phyloP scores from a whole-genome alignment of 2,888 invertebrate species.

The Monoplex corrugatus region DNA sequence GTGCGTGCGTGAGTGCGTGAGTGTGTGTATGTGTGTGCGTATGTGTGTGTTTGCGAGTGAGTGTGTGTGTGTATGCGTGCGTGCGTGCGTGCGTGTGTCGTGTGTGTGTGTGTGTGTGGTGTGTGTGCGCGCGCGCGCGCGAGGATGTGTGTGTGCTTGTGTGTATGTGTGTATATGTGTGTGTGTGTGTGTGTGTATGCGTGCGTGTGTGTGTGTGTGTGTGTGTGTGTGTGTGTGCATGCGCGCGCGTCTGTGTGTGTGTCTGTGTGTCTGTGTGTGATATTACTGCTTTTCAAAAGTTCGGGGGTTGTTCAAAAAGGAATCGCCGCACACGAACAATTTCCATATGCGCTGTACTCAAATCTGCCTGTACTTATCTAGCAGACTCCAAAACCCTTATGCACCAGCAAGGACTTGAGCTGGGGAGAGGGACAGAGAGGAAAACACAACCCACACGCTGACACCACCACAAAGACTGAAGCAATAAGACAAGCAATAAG shows the following conservation, averaged over 20 bases:
- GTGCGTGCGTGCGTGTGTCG: not conserved
- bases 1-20: slow-evolving; percentile 11
- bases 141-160: slow-evolving; percentile 10
- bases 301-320: no score
- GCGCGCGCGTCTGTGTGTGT: not conserved
- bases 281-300: no score
- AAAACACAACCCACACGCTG: no score
- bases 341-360: no score
- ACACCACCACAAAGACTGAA: no score
- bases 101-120: no score
- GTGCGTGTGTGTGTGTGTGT: not conserved
- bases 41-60: not conserved
- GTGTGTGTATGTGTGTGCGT: slow-evolving; percentile 22
- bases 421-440: no score
- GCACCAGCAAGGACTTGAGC: no score
- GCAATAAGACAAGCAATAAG: no score
- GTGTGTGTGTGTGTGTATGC: not conserved
- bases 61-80: not conserved
- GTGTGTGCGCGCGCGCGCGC: not conserved
- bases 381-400: no score
- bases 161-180: not conserved
- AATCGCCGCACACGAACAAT: no score
- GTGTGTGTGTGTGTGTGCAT: not conserved
- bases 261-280: not conserved
- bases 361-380: no score